Evolutionary conservation across 2,888 invertebrate genomes (phyloP).

Genomic region (Chaetogeoica ovagalla): DNA sequence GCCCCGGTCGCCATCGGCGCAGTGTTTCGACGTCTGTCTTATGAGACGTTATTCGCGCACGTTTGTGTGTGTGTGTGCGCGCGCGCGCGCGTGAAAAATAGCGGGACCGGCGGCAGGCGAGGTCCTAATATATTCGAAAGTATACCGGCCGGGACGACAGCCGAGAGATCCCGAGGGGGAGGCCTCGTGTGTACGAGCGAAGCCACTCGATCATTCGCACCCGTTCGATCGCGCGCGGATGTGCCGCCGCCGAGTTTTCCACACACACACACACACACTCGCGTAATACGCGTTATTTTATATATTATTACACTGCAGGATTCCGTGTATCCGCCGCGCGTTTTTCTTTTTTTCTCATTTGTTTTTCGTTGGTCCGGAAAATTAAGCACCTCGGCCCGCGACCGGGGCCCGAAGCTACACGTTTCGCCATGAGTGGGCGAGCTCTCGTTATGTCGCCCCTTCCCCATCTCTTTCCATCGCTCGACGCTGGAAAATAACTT

Average conservation of each 20-base stretch:
- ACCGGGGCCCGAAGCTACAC: too few species aligned
- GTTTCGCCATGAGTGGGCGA: too few species aligned
- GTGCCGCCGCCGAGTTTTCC: slow-evolving; percentile 8
- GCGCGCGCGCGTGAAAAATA: not conserved
- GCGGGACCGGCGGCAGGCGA: not conserved
- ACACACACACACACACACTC: not conserved
- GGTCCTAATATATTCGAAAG: slow-evolving; percentile 47
- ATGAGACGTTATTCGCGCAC: too few species aligned
- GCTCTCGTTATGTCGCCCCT: too few species aligned
- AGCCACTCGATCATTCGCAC: slow-evolving; percentile 48
- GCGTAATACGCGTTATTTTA: slow-evolving; percentile 2
- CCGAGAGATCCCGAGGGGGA: slow-evolving; percentile 35
- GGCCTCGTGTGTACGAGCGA: not conserved
- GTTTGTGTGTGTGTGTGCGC: not conserved
- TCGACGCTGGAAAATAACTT: too few species aligned
- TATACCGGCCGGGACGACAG: not conserved
- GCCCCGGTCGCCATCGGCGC: too few species aligned
- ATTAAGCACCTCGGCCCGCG: too few species aligned
- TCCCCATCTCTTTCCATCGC: too few species aligned
- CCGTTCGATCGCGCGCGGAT: slow-evolving; percentile 23
- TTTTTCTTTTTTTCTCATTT: too few species aligned
- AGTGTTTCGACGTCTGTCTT: too few species aligned
- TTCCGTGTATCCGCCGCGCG: not conserved
- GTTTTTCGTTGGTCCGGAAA: too few species aligned
- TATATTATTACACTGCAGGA: slow-evolving; percentile 1